These are phyloP conservation scores for Hydractinia echinata DNA, from an alignment of 30 jellyfish, hydroid and myxozoan genomes.

Conservation along the genomic window DNA sequence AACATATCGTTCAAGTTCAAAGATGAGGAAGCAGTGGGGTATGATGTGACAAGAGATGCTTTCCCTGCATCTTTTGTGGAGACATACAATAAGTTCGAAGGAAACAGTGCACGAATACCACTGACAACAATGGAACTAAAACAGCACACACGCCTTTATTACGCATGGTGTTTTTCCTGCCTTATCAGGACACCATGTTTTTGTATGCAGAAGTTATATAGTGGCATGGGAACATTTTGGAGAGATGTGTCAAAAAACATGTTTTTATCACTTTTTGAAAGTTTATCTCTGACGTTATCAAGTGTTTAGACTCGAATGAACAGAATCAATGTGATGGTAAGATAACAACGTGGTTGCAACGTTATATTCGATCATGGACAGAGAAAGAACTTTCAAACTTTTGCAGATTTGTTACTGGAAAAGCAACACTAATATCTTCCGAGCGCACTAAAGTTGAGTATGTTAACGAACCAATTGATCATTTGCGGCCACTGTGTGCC, in stretches of 20 bases:
- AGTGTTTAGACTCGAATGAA: background rate
- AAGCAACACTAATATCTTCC: background rate
- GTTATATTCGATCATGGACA: conserved; percentile 11
- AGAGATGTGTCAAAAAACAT: background rate
- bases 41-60: conserved; percentile 17
- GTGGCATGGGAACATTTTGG: conserved; percentile 15
- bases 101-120: conserved; percentile 6
- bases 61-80: background rate
- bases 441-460: background rate
- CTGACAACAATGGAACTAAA: conserved; percentile 9
- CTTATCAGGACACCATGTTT: background rate
- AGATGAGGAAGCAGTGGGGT: conserved; percentile 18
- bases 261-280: background rate
- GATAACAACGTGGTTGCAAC: conserved; percentile 6
- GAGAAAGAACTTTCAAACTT: background rate
- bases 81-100: background rate
- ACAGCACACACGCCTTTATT: conserved; percentile 5
- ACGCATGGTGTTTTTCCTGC: background rate
- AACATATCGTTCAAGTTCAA: too few species aligned
- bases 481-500: conserved; percentile 6
- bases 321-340: too few species aligned
- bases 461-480: conserved; percentile 7
- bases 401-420: conserved; percentile 12
- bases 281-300: background rate
- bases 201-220: background rate